phyloP scores from a whole-genome alignment of 1,140 invertebrate genomes.

The Pseudomyrmex flavicornis region DNA sequence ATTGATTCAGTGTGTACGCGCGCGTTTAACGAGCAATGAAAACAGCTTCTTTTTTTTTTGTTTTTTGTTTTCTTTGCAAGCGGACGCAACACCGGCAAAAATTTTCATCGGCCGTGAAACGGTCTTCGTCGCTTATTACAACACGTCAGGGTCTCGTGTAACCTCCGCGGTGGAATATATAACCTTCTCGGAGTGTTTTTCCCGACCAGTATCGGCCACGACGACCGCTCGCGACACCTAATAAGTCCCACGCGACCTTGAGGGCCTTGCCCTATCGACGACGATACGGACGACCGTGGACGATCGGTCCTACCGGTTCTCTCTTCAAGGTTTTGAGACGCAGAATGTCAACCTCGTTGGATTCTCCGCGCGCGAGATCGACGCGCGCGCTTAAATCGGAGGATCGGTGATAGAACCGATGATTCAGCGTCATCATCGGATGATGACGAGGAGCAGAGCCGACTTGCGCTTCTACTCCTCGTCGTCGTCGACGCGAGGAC shows the following conservation, averaged over 20 bases:
- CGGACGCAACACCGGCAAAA: background rate
- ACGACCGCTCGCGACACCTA: slow-evolving; percentile 16
- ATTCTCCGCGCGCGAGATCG: background rate
- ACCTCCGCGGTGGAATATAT: slow-evolving; percentile 12
- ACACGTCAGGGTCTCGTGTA: slow-evolving; percentile 29
- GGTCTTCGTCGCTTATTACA: background rate
- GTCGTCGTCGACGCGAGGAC: background rate
- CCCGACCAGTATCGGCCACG: slow-evolving; percentile 45
- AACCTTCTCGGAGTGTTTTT: slow-evolving; percentile 37
- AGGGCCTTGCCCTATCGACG: slow-evolving; percentile 74
- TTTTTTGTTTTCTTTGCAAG: background rate
- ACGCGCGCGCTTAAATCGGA: background rate
- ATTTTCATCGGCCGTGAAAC: slow-evolving; percentile 15
- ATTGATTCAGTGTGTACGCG: no score
- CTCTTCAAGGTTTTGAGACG: slow-evolving; percentile 65
- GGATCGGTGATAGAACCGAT: background rate
- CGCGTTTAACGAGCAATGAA: background rate
- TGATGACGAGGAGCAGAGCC: slow-evolving; percentile 14
- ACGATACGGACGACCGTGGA: slow-evolving; percentile 73
- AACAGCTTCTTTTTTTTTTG: background rate
- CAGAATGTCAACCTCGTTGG: slow-evolving; percentile 64
- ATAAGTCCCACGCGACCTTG: slow-evolving; percentile 69
- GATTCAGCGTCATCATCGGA: slow-evolving; percentile 59
- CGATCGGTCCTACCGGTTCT: slow-evolving; percentile 8
- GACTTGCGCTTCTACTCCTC: background rate